Evolutionary conservation across 37 sponge, comb jelly and placozoan genomes (phyloP).

Genomic region (Haliclona indistincta): DNA sequence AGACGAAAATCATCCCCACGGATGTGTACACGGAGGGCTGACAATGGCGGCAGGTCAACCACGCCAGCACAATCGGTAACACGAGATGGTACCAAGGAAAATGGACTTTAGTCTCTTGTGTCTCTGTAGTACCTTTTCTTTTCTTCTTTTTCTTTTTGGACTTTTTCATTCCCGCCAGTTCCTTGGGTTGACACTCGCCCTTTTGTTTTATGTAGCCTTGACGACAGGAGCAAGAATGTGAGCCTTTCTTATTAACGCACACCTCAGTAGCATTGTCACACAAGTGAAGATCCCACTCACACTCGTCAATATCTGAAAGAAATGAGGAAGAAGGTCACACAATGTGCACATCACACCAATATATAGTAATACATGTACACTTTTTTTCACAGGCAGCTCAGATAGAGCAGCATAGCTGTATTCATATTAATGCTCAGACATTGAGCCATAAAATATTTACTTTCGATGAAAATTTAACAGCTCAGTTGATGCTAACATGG

Average conservation of each 20-base stretch:
- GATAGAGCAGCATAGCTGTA: no score
- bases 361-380: no score
- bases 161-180: constrained; percentile 14
- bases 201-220: constrained; percentile 48
- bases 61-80: constrained; percentile 27
- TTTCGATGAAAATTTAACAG: no score
- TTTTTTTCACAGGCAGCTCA: no score
- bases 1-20: constrained; percentile 7
- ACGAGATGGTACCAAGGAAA: constrained; percentile 59
- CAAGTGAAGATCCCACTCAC: not conserved
- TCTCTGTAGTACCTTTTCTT: constrained; percentile 26
- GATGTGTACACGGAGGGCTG: constrained; percentile 49
- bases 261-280: constrained; percentile 70
- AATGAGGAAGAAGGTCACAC: no score
- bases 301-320: constrained; percentile 67
- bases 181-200: constrained; percentile 51
- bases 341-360: no score
- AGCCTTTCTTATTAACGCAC: constrained; percentile 64
- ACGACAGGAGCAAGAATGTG: constrained; percentile 74
- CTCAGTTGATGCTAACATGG: no score
- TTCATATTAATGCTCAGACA: no score
- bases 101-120: not conserved
- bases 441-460: no score
- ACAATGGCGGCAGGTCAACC: constrained; percentile 19
- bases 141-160: constrained; percentile 33